These are phyloP conservation scores for Indicator indicator DNA, from an alignment of 2,113 vertebrate genomes.

Conservation along the genomic window DNA sequence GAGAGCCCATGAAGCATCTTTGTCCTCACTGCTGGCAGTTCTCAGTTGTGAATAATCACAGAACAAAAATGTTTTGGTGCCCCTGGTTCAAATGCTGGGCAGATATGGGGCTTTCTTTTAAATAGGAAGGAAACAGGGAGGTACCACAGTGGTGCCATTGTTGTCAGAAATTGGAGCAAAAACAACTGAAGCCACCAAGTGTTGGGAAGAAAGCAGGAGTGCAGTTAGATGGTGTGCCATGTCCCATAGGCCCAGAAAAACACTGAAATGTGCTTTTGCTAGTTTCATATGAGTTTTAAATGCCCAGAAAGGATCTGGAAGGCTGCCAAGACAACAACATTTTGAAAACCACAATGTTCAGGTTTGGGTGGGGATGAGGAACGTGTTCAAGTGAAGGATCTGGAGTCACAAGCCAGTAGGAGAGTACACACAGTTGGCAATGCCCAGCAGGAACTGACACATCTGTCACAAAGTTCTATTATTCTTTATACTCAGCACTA, in stretches of 20 bases:
- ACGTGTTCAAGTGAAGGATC: background rate
- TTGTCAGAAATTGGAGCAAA: constrained; percentile 6
- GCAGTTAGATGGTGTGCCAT: background rate
- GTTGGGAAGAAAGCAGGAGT: accelerated
- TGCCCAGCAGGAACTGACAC: constrained; percentile 27
- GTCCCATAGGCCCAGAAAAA: background rate
- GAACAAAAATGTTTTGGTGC: background rate
- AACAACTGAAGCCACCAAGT: background rate
- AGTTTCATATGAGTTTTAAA: background rate
- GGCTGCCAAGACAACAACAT: background rate
- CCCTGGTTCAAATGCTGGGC: background rate
- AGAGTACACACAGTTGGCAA: background rate
- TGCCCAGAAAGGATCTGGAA: constrained; percentile 19
- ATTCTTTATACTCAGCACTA: constrained; percentile 25
- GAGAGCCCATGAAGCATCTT: background rate
- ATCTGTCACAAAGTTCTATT: constrained; percentile 5
- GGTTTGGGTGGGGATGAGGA: constrained; percentile 51
- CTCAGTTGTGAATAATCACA: constrained; percentile 32
- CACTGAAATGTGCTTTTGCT: background rate
- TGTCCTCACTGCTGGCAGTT: background rate
- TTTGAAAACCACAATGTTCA: background rate
- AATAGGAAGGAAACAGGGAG: constrained; percentile 30
- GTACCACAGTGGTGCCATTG: background rate
- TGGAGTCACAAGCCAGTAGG: constrained; percentile 5
- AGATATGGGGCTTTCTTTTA: background rate